Evolutionary conservation across 1,140 invertebrate species (phyloP).

Genomic region (Idris sp.): DNA sequence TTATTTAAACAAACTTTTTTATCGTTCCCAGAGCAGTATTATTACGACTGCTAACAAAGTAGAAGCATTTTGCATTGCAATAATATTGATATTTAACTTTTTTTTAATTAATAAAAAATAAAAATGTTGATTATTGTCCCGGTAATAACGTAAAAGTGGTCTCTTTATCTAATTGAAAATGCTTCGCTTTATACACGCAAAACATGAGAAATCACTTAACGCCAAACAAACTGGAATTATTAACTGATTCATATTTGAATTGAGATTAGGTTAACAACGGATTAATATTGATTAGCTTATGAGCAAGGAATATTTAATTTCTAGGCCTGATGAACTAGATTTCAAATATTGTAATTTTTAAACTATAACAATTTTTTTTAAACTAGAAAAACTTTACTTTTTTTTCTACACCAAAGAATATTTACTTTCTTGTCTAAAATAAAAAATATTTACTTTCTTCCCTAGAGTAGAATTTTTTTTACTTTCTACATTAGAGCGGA

Average conservation of each 20-base stretch:
- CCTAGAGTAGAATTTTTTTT: no score
- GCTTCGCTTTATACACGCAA: not conserved
- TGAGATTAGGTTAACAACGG: conserved; percentile 47
- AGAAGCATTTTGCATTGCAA: no score
- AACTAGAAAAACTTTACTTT: no score
- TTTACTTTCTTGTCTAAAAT: no score
- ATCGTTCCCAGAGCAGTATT: no score
- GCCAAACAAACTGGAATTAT: conserved; percentile 8
- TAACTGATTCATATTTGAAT: conserved; percentile 31
- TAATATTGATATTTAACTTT: conserved; percentile 47
- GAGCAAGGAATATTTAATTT: conserved; percentile 32
- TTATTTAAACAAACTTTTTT: no score
- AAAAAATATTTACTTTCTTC: no score
- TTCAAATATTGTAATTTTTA: no score
- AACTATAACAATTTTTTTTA: not conserved
- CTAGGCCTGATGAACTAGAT: conserved; percentile 17
- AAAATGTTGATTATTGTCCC: conserved; percentile 15
- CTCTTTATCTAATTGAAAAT: conserved; percentile 13
- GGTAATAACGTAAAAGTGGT: not conserved
- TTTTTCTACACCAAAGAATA: no score
- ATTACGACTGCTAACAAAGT: no score
- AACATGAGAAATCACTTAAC: conserved; percentile 25
- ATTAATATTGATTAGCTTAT: conserved; percentile 38
- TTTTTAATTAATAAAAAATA: no score
- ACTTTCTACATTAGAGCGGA: no score